These are phyloP conservation scores for Osmerus mordax DNA, from an alignment of 2,113 vertebrate genomes.

Conservation along the genomic window DNA sequence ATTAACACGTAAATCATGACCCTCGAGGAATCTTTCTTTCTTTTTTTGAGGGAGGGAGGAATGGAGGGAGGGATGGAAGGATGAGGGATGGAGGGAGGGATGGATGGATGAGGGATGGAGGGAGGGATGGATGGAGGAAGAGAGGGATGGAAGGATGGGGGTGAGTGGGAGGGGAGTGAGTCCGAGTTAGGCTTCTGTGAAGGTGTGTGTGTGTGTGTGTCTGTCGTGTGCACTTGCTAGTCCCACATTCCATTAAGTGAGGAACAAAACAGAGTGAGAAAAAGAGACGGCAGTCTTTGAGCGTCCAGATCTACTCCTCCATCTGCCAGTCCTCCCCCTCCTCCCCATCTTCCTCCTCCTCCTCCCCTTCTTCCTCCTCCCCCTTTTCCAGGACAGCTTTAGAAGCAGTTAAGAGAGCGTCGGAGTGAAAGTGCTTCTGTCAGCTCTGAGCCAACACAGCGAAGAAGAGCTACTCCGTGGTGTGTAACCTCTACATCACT, in stretches of 20 bases:
- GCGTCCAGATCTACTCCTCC: conserved; percentile 32
- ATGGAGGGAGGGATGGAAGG: neutral
- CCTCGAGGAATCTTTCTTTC: conserved; percentile 33
- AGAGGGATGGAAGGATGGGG: conserved; percentile 8
- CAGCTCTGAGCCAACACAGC: conserved; percentile 62
- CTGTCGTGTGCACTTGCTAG: neutral
- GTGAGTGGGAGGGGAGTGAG: neutral
- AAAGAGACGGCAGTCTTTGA: conserved; percentile 11
- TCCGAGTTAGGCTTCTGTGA: too few species aligned
- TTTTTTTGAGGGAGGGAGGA: conserved; percentile 30
- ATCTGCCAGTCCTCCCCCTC: conserved; percentile 32
- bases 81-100: neutral
- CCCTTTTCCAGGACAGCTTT: conserved; percentile 51
- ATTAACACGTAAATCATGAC: conserved; percentile 40
- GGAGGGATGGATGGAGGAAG: conserved; percentile 11
- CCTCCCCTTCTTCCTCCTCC: neutral
- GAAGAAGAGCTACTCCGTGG: conserved; percentile 32
- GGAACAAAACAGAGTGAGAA: conserved; percentile 37
- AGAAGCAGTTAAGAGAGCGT: conserved; percentile 61
- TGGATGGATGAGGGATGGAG: too few species aligned
- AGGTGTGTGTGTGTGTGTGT: too few species aligned
- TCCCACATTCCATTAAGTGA: conserved; percentile 41
- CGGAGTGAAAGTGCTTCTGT: conserved; percentile 58
- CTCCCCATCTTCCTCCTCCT: too few species aligned
- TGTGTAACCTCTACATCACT: conserved; percentile 30